Percentiles rank a stretch among this genome's conserved stretches.
phyloP scores from a whole-genome alignment of 1,140 invertebrate species.

The Dendrolimus punctatus region DNA sequence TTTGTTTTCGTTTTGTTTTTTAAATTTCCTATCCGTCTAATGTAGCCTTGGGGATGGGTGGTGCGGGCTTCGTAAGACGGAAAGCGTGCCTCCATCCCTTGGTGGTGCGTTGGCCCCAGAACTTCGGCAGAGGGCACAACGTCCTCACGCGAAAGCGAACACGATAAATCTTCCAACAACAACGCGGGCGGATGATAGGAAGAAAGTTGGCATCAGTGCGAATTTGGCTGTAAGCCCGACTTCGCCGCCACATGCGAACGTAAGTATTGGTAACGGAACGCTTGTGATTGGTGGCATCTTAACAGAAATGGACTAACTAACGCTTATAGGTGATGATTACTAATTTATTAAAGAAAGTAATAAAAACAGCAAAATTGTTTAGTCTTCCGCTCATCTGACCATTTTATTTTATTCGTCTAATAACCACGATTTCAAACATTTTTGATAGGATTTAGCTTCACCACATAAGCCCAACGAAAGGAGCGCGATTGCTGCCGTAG shows the following conservation, averaged over 20 bases:
- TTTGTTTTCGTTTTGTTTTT: conserved; percentile 42
- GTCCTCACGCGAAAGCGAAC: conserved; percentile 75
- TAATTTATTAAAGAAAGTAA: no score
- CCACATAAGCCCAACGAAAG: no score
- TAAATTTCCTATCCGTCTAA: conserved; percentile 44
- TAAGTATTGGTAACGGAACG: conserved; percentile 25
- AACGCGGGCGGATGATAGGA: conserved; percentile 32
- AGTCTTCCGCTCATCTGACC: no score
- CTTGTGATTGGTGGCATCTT: not conserved
- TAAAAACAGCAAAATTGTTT: no score
- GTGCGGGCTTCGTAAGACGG: conserved; percentile 51
- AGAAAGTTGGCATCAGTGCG: conserved; percentile 17
- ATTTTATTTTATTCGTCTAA: no score
- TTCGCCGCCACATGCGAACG: conserved; percentile 51
- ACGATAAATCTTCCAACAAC: conserved; percentile 73
- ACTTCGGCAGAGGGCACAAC: conserved; percentile 50
- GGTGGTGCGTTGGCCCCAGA: conserved; percentile 52
- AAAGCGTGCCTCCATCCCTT: conserved; percentile 59
- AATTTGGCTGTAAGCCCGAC: conserved; percentile 29
- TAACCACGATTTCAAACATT: no score
- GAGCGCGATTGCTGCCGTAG: no score
- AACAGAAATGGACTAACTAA: no score
- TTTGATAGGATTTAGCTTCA: no score
- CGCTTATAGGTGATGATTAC: no score
- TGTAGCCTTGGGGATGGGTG: conserved; percentile 33